These are phyloP conservation scores for Mobula birostris DNA, from an alignment of 2,113 vertebrate species.

Conservation along the genomic window DNA sequence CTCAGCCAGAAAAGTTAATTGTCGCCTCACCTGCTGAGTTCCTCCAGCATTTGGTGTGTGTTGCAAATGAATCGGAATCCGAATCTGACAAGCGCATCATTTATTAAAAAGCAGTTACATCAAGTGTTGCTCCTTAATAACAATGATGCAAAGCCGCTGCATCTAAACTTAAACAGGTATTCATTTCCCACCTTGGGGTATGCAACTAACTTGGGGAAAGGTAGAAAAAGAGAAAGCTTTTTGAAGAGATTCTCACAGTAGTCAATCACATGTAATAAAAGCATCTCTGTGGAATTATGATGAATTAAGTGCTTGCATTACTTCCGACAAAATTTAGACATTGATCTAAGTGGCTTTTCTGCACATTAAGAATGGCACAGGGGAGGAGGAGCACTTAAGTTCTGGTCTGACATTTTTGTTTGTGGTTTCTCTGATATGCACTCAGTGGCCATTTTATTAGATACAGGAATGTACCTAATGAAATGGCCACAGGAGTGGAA, in stretches of 20 bases:
- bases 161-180: background rate
- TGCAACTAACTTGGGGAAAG: background rate
- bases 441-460: too few relatives aligned
- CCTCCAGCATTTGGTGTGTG: too few relatives aligned
- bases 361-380: constrained; percentile 21
- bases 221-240: constrained; percentile 37
- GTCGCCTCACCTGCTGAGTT: too few relatives aligned
- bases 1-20: too few relatives aligned
- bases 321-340: constrained; percentile 39
- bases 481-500: too few relatives aligned
- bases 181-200: background rate
- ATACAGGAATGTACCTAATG: too few relatives aligned
- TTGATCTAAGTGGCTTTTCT: constrained; percentile 38
- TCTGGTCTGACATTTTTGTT: background rate
- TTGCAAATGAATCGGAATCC: too few relatives aligned
- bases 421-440: background rate
- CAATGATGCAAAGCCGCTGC: too few relatives aligned
- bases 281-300: constrained; percentile 39
- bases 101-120: too few relatives aligned
- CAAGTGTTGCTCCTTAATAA: too few relatives aligned
- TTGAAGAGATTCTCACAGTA: constrained; percentile 36
- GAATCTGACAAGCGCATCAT: too few relatives aligned
- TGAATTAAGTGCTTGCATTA: constrained; percentile 26
- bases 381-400: background rate
- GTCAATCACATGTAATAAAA: constrained; percentile 38